Percentiles rank a stretch among this genome's conserved stretches.
phyloP scores from a whole-genome alignment of 1,140 invertebrate genomes.

The Muscidifurax raptorellus region DNA sequence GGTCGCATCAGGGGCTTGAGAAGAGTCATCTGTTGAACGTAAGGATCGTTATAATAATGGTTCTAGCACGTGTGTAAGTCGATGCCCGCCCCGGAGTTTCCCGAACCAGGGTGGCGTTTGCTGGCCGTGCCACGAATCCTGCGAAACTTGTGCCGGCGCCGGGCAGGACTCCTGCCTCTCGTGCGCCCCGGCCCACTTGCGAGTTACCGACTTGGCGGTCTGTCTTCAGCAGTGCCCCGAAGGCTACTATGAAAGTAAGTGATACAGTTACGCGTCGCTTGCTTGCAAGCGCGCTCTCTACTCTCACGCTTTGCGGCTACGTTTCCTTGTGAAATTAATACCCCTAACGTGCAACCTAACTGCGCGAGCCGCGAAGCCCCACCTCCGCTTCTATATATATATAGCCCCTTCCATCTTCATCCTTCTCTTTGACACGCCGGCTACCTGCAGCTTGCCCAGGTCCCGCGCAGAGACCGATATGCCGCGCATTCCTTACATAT shows the following conservation, averaged over 20 bases:
- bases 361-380: not conserved
- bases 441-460: no score
- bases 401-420: not conserved
- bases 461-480: no score
- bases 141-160: constrained; percentile 87
- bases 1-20: no score
- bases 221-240: constrained; percentile 90
- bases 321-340: not conserved
- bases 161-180: constrained; percentile 89
- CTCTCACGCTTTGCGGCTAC: no score
- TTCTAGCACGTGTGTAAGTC: constrained; percentile 84
- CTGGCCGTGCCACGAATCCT: constrained; percentile 89
- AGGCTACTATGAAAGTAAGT: constrained; percentile 88
- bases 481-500: no score
- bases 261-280: not conserved
- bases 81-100: constrained; percentile 87
- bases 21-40: constrained; percentile 4
- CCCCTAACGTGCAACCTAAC: not conserved
- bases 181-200: constrained; percentile 86
- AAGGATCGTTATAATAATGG: constrained; percentile 23
- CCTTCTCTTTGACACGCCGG: no score
- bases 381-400: no score
- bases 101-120: constrained; percentile 86
- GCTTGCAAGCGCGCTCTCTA: no score
- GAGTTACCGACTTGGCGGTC: constrained; percentile 86